Conservation (phyloP, 2,888 invertebrate species). For the Tryphoninae sp. region DNA sequence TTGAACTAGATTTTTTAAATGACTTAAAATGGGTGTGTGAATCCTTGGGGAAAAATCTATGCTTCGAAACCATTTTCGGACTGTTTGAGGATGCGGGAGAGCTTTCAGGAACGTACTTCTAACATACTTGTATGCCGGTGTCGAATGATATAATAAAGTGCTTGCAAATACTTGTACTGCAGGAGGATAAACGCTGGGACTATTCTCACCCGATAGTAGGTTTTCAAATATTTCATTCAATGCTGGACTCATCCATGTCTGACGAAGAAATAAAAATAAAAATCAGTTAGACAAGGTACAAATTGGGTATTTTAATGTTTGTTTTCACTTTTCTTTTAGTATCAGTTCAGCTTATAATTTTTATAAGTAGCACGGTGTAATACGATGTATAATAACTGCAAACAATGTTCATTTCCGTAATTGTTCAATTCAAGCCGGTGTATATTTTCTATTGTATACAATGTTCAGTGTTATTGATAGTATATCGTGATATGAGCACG, state of each 20-base stretch:
- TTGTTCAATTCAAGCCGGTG: conserved; percentile 3
- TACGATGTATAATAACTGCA: background rate
- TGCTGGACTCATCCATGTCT: background rate
- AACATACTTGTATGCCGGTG: conserved; percentile 56
- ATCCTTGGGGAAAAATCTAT: conserved; percentile 47
- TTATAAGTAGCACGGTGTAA: background rate
- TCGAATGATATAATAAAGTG: conserved; percentile 54
- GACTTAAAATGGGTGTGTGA: background rate
- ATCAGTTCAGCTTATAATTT: background rate
- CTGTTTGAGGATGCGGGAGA: conserved; percentile 61
- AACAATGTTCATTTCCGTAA: background rate
- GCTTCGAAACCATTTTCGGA: conserved; percentile 57
- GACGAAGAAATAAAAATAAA: background rate
- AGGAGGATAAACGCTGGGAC: conserved; percentile 8
- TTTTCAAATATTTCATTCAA: background rate
- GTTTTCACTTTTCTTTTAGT: background rate
- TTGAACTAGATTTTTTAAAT: conserved; percentile 40
- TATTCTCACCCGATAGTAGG: conserved; percentile 8
- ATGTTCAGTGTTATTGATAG: conserved; percentile 2
- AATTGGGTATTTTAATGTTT: background rate
- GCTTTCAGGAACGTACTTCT: conserved; percentile 52
- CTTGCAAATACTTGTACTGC: conserved; percentile 33
- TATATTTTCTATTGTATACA: background rate
- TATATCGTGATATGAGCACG: conserved; percentile 18
- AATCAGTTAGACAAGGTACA: background rate